Evolutionary conservation across 2,797 vertebrate genomes (phyloP).

Genomic region (Lepidocolaptes lacrymiger): DNA sequence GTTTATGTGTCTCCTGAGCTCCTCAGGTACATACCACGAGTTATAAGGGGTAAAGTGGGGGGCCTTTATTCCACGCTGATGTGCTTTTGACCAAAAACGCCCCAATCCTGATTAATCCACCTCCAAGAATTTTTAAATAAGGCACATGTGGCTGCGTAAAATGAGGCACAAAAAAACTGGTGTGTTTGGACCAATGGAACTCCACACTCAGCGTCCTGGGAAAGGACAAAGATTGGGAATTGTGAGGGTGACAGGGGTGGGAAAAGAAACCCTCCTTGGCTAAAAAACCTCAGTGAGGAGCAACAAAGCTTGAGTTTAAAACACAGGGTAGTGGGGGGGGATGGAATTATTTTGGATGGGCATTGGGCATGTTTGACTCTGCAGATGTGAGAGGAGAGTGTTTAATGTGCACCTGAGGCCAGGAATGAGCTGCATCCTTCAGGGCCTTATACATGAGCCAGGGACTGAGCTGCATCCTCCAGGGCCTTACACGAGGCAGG

Average conservation of each 20-base stretch:
- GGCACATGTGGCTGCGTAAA: rapidly evolving
- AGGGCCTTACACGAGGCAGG: too few relatives aligned
- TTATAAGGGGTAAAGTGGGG: not conserved
- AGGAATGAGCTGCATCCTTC: too few relatives aligned
- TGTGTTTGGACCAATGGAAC: rapidly evolving
- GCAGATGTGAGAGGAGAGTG: rapidly evolving
- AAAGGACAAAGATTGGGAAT: rapidly evolving
- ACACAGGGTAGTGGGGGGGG: too few relatives aligned
- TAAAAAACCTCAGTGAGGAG: not conserved
- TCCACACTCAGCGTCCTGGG: rapidly evolving
- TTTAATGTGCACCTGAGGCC: not conserved
- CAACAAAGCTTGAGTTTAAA: not conserved
- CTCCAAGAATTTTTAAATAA: too few relatives aligned
- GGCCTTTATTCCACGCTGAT: not conserved
- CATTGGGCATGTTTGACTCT: rapidly evolving
- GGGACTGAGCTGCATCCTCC: too few relatives aligned
- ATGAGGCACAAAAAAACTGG: rapidly evolving
- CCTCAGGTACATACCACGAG: not conserved
- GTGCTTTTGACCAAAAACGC: not conserved
- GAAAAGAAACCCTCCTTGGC: rapidly evolving
- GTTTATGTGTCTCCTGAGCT: rapidly evolving
- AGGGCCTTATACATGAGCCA: too few relatives aligned
- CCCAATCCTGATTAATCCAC: rapidly evolving
- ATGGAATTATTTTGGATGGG: rapidly evolving
- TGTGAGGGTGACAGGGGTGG: rapidly evolving